phyloP scores from a whole-genome alignment of 2,113 vertebrate species.

The Xiphophorus couchianus region DNA sequence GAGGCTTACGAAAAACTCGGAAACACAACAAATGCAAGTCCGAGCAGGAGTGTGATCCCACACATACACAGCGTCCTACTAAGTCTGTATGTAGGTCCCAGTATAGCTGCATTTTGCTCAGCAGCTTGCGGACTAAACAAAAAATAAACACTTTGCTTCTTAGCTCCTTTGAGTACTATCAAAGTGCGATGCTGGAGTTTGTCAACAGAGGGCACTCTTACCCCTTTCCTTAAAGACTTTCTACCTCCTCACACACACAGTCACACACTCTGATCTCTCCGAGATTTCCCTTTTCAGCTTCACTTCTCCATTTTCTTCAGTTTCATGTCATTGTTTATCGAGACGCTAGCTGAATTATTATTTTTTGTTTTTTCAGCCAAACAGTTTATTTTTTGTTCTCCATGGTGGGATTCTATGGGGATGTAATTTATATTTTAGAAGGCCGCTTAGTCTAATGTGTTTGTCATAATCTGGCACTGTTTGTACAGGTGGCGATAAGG shows the following conservation, averaged over 20 bases:
- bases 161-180: background rate
- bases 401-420: background rate
- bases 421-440: slow-evolving; percentile 9
- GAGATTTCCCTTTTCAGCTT: slow-evolving; percentile 22
- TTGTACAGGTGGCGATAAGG: slow-evolving; percentile 53
- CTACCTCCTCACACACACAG: background rate
- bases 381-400: background rate
- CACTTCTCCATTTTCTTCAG: slow-evolving; percentile 32
- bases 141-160: slow-evolving; percentile 20
- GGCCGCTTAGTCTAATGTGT: slow-evolving; percentile 9
- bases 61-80: background rate
- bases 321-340: slow-evolving; percentile 29
- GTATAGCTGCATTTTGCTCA: background rate
- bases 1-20: background rate
- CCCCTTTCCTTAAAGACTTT: slow-evolving; percentile 34
- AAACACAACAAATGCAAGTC: background rate
- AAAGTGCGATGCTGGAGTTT: slow-evolving; percentile 9
- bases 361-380: background rate
- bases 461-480: slow-evolving; percentile 26
- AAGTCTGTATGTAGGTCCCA: background rate
- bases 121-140: slow-evolving; percentile 39
- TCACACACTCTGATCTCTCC: slow-evolving; percentile 10
- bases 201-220: slow-evolving; percentile 73
- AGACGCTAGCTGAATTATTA: slow-evolving; percentile 15
- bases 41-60: background rate